Conservation (phyloP, 2,888 invertebrate species). For the Heliconius cydno region DNA sequence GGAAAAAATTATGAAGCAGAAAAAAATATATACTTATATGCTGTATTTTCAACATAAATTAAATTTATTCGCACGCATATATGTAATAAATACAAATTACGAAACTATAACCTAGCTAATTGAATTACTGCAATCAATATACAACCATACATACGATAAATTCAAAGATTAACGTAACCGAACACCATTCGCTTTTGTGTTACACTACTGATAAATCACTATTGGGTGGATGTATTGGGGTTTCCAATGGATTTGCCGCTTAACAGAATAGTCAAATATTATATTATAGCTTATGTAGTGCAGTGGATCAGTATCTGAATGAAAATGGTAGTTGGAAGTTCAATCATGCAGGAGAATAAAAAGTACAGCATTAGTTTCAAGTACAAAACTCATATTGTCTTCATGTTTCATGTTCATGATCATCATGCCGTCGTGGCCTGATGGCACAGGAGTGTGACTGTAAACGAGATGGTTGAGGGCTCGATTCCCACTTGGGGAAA, state of each 20-base stretch:
- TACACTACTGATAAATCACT: constrained; percentile 43
- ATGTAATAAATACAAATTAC: constrained; percentile 12
- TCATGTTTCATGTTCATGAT: no score
- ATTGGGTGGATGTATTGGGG: constrained; percentile 30
- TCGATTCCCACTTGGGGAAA: no score
- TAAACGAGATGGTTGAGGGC: no score
- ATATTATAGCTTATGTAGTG: neutral
- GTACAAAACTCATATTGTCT: no score
- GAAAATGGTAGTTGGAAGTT: no score
- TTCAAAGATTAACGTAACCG: constrained; percentile 36
- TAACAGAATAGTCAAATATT: constrained; percentile 1
- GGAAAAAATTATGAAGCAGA: no score
- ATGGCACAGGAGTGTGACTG: neutral
- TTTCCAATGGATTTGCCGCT: constrained; percentile 15
- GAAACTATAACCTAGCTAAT: constrained; percentile 20
- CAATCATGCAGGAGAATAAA: no score
- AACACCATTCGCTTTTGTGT: constrained; percentile 38
- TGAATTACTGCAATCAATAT: constrained; percentile 31
- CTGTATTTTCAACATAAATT: neutral
- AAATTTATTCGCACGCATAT: neutral
- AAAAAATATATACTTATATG: no score
- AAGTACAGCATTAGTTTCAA: no score
- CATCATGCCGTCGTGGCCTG: neutral
- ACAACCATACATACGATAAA: constrained; percentile 30
- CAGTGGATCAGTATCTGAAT: no score